Percentiles rank a stretch among this genome's conserved stretches.
Evolutionary conservation across 2,888 invertebrate genomes (phyloP).

Genomic region (Philhelius pedissequus): DNA sequence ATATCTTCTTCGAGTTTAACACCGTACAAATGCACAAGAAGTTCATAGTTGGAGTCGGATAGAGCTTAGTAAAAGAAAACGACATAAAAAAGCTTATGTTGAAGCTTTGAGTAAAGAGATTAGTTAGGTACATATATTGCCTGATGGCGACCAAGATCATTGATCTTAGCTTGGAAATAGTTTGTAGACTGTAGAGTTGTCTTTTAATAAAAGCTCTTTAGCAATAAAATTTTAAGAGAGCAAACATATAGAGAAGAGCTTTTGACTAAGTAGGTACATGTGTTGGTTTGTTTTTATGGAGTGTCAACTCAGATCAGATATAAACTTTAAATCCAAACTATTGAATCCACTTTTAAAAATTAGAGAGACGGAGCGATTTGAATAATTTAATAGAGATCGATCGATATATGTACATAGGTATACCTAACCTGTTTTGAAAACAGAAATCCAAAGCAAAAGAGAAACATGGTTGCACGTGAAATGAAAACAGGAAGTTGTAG

Average conservation of each 20-base stretch:
- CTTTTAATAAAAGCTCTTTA: background rate
- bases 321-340: background rate
- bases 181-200: conserved; percentile 38
- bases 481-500: conserved; percentile 57
- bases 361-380: background rate
- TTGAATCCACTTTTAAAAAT: conserved; percentile 19
- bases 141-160: conserved; percentile 36
- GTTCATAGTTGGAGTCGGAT: background rate
- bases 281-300: conserved; percentile 13
- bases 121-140: background rate
- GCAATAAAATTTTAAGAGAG: background rate
- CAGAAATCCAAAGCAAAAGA: conserved; percentile 32
- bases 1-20: conserved; percentile 29
- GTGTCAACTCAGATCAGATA: background rate
- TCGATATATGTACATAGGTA: too few species aligned
- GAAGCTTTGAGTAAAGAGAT: background rate
- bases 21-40: conserved; percentile 8
- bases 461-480: conserved; percentile 45
- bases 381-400: background rate
- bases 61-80: background rate
- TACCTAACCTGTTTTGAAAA: background rate
- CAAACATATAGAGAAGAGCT: conserved; percentile 6
- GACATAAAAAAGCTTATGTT: conserved; percentile 38
- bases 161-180: conserved; percentile 40
- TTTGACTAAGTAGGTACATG: conserved; percentile 49